Evolutionary conservation across 1,140 invertebrate species (phyloP), one percentile per base, ranked within the genome.

Genomic region (Oedothorax gibbosus): DNA sequence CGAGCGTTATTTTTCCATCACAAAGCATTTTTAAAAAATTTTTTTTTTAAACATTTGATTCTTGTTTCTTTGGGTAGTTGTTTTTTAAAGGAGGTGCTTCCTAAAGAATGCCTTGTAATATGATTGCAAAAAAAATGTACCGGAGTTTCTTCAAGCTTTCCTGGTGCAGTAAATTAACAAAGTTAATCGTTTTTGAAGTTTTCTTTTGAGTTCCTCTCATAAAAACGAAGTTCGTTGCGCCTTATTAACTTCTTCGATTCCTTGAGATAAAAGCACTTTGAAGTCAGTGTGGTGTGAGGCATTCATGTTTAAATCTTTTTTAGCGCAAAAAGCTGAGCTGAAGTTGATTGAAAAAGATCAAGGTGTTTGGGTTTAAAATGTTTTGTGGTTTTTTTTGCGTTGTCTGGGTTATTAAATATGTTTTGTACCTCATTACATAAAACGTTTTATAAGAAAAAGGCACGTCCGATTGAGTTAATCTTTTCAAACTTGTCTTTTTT

Each of bases 341-440:
- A 71, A 71, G 69, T 53, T 71, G 69, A 71, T 71, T 71, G 69
- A 71, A 71, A 71, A 71, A 71, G 69, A 71, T 71, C 66, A 51
- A 11, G 50, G 69, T 53, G 50, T 54, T 71, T 54, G 69, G 20
- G 69, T 71, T 71, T 71, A 53, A 71, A 71, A 49, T 35, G 35
- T 35, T 35, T 35, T 35, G 35, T 35, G 35, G n/a, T n/a, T 49
- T 71, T 49, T 71, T 53, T 51, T 11, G 54, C 11, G 50, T n/a
- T 53, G 54, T 71, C 50, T 20, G 50, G 18, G 51, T 71, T 71
- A 14, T 5, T 18, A 53, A 71, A 71, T n/a, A 71, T 18, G 69
- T 18, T 71, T 20, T 71, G 50, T 71, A 12, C 50, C 50, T 53
- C n/a, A 49, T 53, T 71, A 53, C n/a, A 18, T 5, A 10, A 51